phyloP scores from a whole-genome alignment of 1,140 invertebrate genomes.

The Trichoplusia ni region DNA sequence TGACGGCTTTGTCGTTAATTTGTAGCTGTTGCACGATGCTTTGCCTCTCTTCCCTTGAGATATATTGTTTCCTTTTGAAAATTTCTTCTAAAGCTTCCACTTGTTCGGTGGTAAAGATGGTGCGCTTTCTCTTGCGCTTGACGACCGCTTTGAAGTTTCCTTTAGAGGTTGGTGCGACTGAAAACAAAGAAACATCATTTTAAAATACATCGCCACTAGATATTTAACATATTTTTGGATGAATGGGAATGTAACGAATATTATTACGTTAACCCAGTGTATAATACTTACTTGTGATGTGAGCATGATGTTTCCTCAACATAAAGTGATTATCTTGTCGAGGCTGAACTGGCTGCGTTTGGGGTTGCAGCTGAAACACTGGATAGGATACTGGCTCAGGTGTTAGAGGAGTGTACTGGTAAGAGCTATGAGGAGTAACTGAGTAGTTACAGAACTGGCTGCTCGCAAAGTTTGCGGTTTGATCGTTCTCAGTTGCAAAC shows the following conservation, averaged over 20 bases:
- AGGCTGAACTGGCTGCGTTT: too few species aligned
- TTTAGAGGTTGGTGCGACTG: slow-evolving; percentile 2
- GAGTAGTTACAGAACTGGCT: not conserved
- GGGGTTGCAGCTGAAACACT: not conserved
- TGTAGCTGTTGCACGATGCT: slow-evolving; percentile 44
- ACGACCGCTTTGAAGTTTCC: slow-evolving; percentile 33
- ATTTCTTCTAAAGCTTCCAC: slow-evolving; percentile 52
- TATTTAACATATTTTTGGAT: not conserved
- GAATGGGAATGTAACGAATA: not conserved
- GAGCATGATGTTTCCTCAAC: slow-evolving; percentile 1
- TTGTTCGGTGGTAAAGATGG: slow-evolving; percentile 60
- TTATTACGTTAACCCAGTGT: too few species aligned
- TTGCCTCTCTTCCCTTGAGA: slow-evolving; percentile 46
- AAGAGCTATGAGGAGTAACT: not conserved
- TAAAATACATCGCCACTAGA: too few species aligned
- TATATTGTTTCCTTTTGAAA: slow-evolving; percentile 52
- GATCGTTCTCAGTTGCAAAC: too few species aligned
- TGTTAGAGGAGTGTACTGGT: not conserved
- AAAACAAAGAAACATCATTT: not conserved
- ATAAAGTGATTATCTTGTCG: not conserved
- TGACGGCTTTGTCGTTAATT: slow-evolving; percentile 54
- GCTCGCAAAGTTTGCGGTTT: too few species aligned
- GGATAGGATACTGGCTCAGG: not conserved
- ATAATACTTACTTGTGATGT: slow-evolving; percentile 22
- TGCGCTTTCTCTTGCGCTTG: slow-evolving; percentile 53